phyloP scores from a whole-genome alignment of 2,888 invertebrate species.

The Clitarchus hookeri region DNA sequence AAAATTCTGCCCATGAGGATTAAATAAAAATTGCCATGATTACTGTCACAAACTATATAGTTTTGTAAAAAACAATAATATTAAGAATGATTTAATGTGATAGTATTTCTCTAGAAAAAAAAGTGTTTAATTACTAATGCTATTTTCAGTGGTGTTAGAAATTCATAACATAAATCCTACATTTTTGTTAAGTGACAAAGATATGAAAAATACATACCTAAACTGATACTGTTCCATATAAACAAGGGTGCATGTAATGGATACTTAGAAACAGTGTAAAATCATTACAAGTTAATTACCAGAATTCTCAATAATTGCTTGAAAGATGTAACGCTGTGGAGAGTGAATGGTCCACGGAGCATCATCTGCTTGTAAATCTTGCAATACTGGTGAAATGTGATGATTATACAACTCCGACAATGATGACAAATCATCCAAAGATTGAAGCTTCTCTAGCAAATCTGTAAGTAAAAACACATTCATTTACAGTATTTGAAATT shows the following conservation, averaged over 20 bases:
- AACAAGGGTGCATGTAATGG: not conserved
- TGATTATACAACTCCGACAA: conserved; percentile 56
- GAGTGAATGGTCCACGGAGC: conserved; percentile 69
- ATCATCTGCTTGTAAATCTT: conserved; percentile 61
- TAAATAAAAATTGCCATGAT: no score
- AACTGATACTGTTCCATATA: no score
- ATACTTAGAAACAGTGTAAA: conserved; percentile 49
- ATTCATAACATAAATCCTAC: no score
- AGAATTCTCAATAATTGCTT: conserved; percentile 61
- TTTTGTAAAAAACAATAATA: no score
- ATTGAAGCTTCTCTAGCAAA: not conserved
- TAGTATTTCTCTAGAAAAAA: no score
- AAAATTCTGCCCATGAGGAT: no score
- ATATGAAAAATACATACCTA: no score
- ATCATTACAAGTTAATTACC: conserved; percentile 49
- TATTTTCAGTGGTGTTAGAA: no score
- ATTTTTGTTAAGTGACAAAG: no score
- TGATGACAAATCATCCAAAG: not conserved
- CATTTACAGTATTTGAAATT: conserved; percentile 50
- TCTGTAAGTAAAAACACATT: conserved; percentile 42
- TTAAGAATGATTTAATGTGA: no score
- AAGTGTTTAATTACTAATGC: no score
- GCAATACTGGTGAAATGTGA: conserved; percentile 59
- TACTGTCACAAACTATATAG: no score
- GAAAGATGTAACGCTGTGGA: conserved; percentile 70